Conservation (phyloP, 1,140 invertebrate genomes). For the Archegozetes longisetosus region DNA sequence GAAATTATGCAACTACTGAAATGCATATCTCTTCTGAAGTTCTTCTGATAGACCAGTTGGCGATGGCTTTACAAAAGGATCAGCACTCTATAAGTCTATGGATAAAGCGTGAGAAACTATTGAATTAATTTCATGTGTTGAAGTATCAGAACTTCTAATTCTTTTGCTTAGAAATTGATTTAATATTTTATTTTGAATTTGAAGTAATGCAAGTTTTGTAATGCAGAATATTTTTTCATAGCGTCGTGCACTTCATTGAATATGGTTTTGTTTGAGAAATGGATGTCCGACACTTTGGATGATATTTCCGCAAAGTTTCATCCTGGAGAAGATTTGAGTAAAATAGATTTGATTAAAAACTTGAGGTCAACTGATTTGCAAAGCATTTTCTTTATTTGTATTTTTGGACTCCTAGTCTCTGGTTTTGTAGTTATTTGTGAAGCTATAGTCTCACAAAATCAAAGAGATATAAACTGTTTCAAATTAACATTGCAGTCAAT, state of each 20-base stretch:
- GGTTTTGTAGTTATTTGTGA: no score
- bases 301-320: neutral
- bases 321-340: no score
- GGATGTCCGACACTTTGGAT: neutral
- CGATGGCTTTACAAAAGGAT: conserved; percentile 1
- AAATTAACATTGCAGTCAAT: no score
- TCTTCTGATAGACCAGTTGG: neutral
- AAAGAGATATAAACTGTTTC: no score
- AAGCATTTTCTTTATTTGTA: no score
- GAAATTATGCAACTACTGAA: neutral
- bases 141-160: neutral
- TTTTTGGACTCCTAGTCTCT: no score
- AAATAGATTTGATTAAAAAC: no score
- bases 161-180: neutral
- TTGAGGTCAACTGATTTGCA: no score
- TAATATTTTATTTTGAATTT: neutral
- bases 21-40: conserved; percentile 3
- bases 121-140: neutral
- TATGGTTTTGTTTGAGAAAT: neutral
- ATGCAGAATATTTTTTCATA: neutral
- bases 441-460: no score
- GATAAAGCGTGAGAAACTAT: neutral
- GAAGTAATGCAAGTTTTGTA: neutral
- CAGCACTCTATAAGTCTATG: neutral
- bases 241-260: neutral